phyloP scores from a whole-genome alignment of 2,888 invertebrate species.

The Lepidonotus clava region DNA sequence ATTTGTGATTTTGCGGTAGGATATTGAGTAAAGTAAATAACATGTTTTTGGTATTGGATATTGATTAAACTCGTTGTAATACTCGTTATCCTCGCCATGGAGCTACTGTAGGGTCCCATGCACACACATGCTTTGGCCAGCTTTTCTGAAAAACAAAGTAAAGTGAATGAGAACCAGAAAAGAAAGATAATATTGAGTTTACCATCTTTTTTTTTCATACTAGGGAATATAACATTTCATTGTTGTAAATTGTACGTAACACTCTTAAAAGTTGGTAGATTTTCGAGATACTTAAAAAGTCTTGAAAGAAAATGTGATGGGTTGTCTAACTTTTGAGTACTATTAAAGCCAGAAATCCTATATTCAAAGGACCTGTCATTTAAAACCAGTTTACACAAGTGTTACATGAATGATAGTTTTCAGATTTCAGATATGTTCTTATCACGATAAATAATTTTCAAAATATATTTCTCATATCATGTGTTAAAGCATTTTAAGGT shows the following conservation, averaged over 20 bases:
- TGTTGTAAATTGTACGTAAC: too few species aligned
- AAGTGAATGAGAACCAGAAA: not conserved
- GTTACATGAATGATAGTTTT: not conserved
- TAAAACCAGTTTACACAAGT: not conserved
- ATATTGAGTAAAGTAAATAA: too few species aligned
- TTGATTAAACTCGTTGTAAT: too few species aligned
- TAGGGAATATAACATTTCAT: too few species aligned
- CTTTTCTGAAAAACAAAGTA: not conserved
- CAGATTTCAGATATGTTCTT: not conserved
- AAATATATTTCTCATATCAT: not conserved
- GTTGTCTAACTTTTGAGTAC: not conserved
- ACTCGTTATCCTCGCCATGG: constrained; percentile 28
- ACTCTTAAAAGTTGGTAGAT: too few species aligned
- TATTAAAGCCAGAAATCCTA: not conserved
- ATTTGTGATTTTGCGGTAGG: too few species aligned
- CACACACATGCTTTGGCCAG: not conserved
- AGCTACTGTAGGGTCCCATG: constrained; percentile 8
- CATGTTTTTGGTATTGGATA: too few species aligned
- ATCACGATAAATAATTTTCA: not conserved
- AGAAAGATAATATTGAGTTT: too few species aligned
- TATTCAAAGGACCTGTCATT: not conserved
- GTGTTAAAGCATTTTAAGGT: too few species aligned
- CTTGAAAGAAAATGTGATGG: not conserved
- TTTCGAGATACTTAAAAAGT: too few species aligned
- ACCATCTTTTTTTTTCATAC: too few species aligned